A percentile compares a stretch with the other conserved stretches of the same genome.
These are phyloP conservation scores for Percopsis omiscomaycus DNA, from an alignment of 2,797 vertebrate genomes.

Conservation along the genomic window DNA sequence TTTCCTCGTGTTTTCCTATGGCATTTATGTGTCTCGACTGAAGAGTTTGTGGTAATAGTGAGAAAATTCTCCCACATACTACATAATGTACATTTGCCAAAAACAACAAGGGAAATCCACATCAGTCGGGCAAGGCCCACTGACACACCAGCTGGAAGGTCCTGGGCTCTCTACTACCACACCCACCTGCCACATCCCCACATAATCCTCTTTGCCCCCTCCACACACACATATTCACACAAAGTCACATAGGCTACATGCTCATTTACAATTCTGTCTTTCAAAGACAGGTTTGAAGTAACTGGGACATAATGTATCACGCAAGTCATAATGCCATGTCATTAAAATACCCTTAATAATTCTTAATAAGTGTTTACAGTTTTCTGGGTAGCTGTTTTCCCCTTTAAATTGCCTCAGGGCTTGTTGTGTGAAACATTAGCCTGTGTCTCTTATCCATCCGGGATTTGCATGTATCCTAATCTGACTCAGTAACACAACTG, in stretches of 20 bases:
- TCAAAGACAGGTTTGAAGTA: slow-evolving; percentile 20
- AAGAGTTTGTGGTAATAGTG: background rate
- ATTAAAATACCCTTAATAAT: no score
- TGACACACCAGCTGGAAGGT: background rate
- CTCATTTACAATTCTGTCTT: background rate
- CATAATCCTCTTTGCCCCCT: slow-evolving; percentile 37
- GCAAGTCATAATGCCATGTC: no score
- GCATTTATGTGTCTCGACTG: background rate
- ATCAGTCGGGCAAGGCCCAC: slow-evolving; percentile 12
- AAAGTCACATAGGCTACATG: background rate
- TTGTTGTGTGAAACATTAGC: background rate
- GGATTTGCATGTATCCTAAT: background rate
- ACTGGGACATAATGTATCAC: slow-evolving; percentile 9
- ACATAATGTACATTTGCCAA: background rate
- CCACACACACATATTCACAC: slow-evolving; percentile 28
- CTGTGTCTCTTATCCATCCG: background rate
- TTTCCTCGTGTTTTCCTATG: background rate
- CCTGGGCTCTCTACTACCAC: slow-evolving; percentile 33
- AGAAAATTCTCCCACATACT: background rate
- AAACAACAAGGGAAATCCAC: slow-evolving; percentile 28
- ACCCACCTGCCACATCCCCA: slow-evolving; percentile 63
- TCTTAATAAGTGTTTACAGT: no score
- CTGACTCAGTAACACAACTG: background rate
- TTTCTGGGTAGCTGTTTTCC: background rate
- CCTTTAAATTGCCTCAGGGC: background rate